Evolutionary conservation across 2,888 invertebrate genomes (phyloP), one percentile per base, ranked within the genome.

Genomic region (Cinara cedri): DNA sequence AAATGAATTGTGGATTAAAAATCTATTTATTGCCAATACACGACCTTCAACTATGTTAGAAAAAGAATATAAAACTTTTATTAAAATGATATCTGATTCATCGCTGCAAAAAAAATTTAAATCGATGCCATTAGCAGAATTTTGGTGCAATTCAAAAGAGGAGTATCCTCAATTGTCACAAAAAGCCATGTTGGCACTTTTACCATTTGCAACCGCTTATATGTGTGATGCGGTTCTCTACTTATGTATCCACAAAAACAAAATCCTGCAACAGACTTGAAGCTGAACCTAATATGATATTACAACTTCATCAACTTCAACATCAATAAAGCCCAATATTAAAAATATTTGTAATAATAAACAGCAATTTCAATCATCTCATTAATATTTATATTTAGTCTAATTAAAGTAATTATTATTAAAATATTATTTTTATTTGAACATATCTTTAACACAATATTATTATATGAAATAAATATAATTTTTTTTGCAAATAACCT

Each of bases 71-170:
- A n/a, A 62, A 34, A 42, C 42, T 62, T 42, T 62, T 62, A 62
- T 42, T 62, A 10, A 42, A n/a, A 62, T 62, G 62, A 62, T 10
- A n/a, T 62, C 62, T 62, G 9, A 62, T 62, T 62, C 34, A 34
- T 62, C 34, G 9, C n/a, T 34, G n/a, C 42, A 62, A 34, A 10
- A 62, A 62, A 62, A 42, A 62, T 42, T 62, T 13, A 8, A 62
- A 42, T 34, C 34, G 10, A 54, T 16, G n/a, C n/a, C 54, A 54
- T 54, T 54, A 9, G 9, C n/a, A n/a, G 55, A 55, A 26, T 60
- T 60, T 60, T 26, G 60, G 14, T 26, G 26, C 60, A 60, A 26
- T 57, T 57, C 24, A 57, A 57, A 57, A 57, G 57, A 57, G 1
- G 24, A 57, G 24, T 24, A 57, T 3, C 57, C 21, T 57, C 24